Evolutionary conservation across 2,113 vertebrate genomes (phyloP).

Genomic region (Thalassoma bifasciatum): DNA sequence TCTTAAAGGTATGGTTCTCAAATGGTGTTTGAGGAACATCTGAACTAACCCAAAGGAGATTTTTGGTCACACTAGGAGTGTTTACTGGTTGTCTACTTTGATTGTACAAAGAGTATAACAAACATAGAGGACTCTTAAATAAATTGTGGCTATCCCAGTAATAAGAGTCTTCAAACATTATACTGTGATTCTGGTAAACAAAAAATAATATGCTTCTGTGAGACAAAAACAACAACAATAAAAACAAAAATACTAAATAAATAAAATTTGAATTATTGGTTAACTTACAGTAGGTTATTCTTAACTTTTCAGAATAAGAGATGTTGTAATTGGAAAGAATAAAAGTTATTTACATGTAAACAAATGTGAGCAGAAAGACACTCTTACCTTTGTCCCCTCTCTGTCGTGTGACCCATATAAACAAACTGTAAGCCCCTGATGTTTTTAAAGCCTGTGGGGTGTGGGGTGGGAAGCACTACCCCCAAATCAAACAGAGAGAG

Average conservation of each 20-base stretch:
- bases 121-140: not conserved
- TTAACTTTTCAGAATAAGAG: not conserved
- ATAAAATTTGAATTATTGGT: too few species aligned
- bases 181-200: not conserved
- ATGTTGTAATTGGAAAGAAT: not conserved
- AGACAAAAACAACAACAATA: too few species aligned
- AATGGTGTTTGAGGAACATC: not conserved
- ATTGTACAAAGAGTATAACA: not conserved
- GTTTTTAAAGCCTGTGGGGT: slow-evolving; percentile 61
- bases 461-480: slow-evolving; percentile 49
- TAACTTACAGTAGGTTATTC: not conserved
- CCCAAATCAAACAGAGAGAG: slow-evolving; percentile 60
- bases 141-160: not conserved
- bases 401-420: slow-evolving; percentile 38
- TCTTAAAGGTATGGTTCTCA: too few species aligned
- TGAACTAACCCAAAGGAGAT: not conserved
- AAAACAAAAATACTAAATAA: not conserved
- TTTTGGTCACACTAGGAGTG: not conserved
- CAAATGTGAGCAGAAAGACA: not conserved
- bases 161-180: not conserved
- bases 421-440: slow-evolving; percentile 26
- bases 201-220: not conserved
- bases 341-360: not conserved
- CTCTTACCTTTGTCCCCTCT: slow-evolving; percentile 60
- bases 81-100: not conserved